Base-by-base conservation (phyloP, 2,113 vertebrate genomes). In the Phalacrocorax carbo region DNA sequence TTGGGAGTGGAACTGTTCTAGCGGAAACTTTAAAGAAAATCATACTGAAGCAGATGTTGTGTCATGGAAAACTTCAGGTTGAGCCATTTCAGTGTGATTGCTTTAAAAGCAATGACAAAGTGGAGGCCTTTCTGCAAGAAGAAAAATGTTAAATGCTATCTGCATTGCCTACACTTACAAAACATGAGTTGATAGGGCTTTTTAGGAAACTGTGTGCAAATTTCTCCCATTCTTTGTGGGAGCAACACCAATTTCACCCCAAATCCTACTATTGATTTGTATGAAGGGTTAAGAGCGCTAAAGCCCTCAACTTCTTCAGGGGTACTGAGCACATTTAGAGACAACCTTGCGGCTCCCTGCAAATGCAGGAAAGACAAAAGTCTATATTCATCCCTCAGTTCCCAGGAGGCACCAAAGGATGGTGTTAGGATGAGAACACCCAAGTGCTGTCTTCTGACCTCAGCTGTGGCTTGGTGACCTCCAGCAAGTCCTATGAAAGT, bases 21-120 rank as follows among this genome's bases (percentile, higher is more conserved):
- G 66, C 70, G 85, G 70, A 79, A 93, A 89, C 30, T 90, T 94
- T 70, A 94, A 90, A 93, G 61, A 93, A 94, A 93, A 72, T 64
- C 4, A 61, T 84, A 82, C 70, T 79, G 84, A 85, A 91, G 38
- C 23, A 68, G 57, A 66, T 66, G 73, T 9, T 57, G 9, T 75
- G 20, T 79, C 30, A 95, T 61, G 87, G 78, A 94, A 95, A 93
- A 87, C n/a, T 69, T 89, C 62, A 81, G 61, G 65, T 82, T 95
- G 71, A 87, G 65, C 18, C 23, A 79, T 82, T 89, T 87, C 52
- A 85, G 38, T 65, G 57, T 40, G 72, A 77, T 29, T 68, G 15
- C 51, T 91, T 82, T 86, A 48, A 84, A 90, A 86, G 6, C 42
- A 70, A 49, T 68, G 25, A 51, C 78, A 88, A 83, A 94, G n/a